Evolutionary conservation across 2,797 vertebrate species (phyloP), one percentile per base, ranked within the genome.

Genomic region (Aeoliscus strigatus): DNA sequence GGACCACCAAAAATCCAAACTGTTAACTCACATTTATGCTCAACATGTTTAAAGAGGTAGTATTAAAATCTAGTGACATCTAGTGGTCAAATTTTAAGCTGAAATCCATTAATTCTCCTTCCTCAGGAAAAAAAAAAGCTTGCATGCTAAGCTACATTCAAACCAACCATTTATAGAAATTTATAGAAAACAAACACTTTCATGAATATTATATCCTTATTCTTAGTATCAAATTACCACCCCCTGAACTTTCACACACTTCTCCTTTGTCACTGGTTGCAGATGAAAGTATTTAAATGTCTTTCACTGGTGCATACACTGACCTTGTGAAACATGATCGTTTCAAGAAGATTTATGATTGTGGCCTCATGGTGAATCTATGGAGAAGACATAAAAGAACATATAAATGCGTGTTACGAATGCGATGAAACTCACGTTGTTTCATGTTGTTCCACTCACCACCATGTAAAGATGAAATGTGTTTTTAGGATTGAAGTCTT

Each of bases 311-410:
- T 46, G 12, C 8, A 18, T 9, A 4, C 30, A 53, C 80, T 79
- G 55, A 98, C 96, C 91, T 93, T 92, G 71, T 97, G 75, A 70
- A 91, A 98, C 85, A 97, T 90, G 37, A 94, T 80, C 0, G 96
- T 98, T 73, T 99, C 94, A 47, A 99, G 82, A 5, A 99, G 87
- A 61, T 98, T 98, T 77, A 97, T 91, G 64, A 97, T 81, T 3
- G 94, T 94, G 37, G 90, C 94, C 77, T 99, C 96, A 0, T 97
- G 94, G 51, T 90, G 88, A 48, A 99, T 86, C 96, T 99, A 49
- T 36, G 33, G 54, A 6, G 2, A 34, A 51, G 1, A 44, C 34
- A 60, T 40, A 35, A n/a, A 52, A 39, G 8, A 37, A 37, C 0
- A 24, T 1, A 37, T 12, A 3, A 11, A 9, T 31, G 10, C 2